These are phyloP conservation scores for Melanotus villosus DNA, from an alignment of 2,888 invertebrate species.

Conservation along the genomic window DNA sequence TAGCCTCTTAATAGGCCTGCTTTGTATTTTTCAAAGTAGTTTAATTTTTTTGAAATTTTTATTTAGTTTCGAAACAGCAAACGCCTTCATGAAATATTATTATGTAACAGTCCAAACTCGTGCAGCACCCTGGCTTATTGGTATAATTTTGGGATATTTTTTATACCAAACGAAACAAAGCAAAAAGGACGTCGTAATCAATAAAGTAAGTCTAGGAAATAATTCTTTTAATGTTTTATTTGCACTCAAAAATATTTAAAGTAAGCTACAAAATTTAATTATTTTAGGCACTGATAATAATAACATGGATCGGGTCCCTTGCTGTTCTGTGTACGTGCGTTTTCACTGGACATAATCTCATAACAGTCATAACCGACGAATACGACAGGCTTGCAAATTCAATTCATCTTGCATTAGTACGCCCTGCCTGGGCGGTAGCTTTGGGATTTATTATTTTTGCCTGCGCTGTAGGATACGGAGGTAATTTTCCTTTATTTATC, in stretches of 20 bases:
- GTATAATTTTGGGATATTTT: slow-evolving; percentile 36
- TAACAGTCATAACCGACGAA: not conserved
- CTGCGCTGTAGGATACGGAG: not conserved
- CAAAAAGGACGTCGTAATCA: not conserved
- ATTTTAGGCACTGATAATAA: not conserved
- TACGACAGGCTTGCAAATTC: not conserved
- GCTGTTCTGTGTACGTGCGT: not conserved
- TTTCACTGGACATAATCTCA: slow-evolving; percentile 1
- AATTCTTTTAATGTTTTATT: not conserved
- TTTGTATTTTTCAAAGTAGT: no score
- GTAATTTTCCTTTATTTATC: no score
- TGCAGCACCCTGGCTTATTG: slow-evolving; percentile 39
- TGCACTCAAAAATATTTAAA: no score
- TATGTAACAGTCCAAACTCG: slow-evolving; percentile 25
- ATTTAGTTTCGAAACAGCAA: no score
- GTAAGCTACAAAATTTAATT: not conserved
- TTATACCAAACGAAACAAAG: slow-evolving; percentile 10
- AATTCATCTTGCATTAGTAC: not conserved
- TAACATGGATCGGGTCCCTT: not conserved
- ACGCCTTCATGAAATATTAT: slow-evolving; percentile 28
- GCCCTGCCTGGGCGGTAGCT: not conserved
- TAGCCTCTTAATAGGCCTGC: no score
- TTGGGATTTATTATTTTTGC: not conserved
- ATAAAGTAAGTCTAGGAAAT: not conserved
- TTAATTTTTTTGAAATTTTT: no score